Evolutionary conservation across 2,888 invertebrate species (phyloP).

Genomic region (Brachyptera putata): DNA sequence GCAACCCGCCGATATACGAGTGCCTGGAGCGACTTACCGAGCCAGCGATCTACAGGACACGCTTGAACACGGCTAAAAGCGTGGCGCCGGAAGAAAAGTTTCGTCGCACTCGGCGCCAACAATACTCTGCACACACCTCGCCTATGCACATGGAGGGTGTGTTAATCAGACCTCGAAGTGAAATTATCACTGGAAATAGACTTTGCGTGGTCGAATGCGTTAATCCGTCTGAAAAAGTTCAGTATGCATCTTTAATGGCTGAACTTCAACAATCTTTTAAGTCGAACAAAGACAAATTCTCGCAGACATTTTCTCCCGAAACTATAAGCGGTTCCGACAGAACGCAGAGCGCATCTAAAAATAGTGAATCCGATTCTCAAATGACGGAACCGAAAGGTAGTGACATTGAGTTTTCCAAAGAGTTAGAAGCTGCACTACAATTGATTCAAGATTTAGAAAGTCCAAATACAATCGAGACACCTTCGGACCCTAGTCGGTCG

Average conservation of each 20-base stretch:
- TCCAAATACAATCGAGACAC: constrained; percentile 48
- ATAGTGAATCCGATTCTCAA: constrained; percentile 38
- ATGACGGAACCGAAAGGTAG: constrained; percentile 41
- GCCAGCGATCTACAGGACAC: constrained; percentile 46
- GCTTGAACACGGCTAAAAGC: constrained; percentile 44
- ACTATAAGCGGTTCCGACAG: constrained; percentile 41
- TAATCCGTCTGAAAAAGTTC: constrained; percentile 39
- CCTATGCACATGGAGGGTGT: constrained; percentile 35
- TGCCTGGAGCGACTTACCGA: constrained; percentile 48
- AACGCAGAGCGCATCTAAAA: constrained; percentile 38
- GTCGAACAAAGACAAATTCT: constrained; percentile 43
- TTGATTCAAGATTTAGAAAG: constrained; percentile 50
- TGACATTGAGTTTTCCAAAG: constrained; percentile 49
- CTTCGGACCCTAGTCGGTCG: constrained; percentile 43
- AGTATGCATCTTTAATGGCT: constrained; percentile 50
- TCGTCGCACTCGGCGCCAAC: constrained; percentile 20
- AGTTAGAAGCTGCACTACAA: constrained; percentile 49
- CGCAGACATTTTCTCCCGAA: constrained; percentile 40
- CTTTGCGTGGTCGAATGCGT: constrained; percentile 1
- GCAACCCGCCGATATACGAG: constrained; percentile 46
- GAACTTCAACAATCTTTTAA: constrained; percentile 48
- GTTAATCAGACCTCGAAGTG: constrained; percentile 42
- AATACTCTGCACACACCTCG: constrained; percentile 25
- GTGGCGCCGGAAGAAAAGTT: constrained; percentile 37
- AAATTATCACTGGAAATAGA: constrained; percentile 33